Base-by-base conservation (phyloP, 2,888 invertebrate species). In the Tenthredo livida region DNA sequence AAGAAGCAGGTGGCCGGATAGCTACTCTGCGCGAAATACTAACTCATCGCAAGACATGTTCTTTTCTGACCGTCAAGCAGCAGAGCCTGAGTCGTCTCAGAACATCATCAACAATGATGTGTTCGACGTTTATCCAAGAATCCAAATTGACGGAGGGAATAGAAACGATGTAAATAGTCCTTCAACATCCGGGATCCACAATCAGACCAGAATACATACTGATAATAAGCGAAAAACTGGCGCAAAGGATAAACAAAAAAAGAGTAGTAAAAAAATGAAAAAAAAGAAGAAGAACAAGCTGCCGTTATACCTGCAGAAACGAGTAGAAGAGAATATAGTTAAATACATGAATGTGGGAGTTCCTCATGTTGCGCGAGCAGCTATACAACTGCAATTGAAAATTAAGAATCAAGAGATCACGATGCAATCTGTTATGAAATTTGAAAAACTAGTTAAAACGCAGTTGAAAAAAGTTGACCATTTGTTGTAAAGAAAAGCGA, bases 381-480 rank as follows among this genome's bases (percentile, higher is more conserved):
- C 61, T 21, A 58, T 33, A 80, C 40, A 21, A 21, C 40, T 80
- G 21, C 37, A 80, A 37, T 9, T 15, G 10, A 33, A 80, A 40
- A n/a, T 80, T 40, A 33, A 12, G 1, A n/a, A 15, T n/a, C 21
- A 61, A 9, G n/a, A 15, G 15, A 6, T 61, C 6, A 61, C 80
- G 4, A 25, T 37, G n/a, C n/a, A 40, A 33, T 40, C 40, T 4
- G n/a, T 61, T 0, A 12, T 2, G n/a, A 37, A 43, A 37, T 80
- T 80, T 40, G 61, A 80, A 80, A n/a, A 0, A 37, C 21, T 80
- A 4, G 61, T 40, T 40, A 80, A 80, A n/a, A 80, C 80, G 21
- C 21, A 80, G 25, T 61, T 80, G 15, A 61, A 80, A 12, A 77
- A 33, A 54, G 54, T 0, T 15, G 77, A 77, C 29, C 29, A 54